Evolutionary conservation across 2,797 vertebrate species (phyloP).

Genomic region (Sus cebifrons): DNA sequence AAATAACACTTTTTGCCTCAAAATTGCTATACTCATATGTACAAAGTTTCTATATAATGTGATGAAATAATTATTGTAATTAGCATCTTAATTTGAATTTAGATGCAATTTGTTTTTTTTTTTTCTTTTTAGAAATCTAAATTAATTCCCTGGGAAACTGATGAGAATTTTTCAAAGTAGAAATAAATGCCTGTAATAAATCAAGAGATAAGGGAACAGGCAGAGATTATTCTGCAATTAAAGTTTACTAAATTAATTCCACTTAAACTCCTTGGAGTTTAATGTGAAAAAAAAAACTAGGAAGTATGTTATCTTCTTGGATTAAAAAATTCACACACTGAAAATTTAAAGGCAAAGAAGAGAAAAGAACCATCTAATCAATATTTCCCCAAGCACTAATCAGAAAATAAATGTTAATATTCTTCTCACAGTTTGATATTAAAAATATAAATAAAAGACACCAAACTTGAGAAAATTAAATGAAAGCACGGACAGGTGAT

Average conservation of each 20-base stretch:
- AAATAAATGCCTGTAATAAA: constrained; percentile 90
- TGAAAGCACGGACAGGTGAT: constrained; percentile 90
- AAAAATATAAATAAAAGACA: constrained; percentile 84
- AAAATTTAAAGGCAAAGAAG: constrained; percentile 76
- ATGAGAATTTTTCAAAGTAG: constrained; percentile 90
- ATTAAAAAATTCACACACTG: constrained; percentile 77
- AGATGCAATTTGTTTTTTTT: constrained; percentile 85
- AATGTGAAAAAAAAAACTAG: constrained; percentile 72
- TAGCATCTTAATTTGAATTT: constrained; percentile 90
- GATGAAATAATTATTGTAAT: constrained; percentile 91
- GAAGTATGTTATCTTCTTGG: constrained; percentile 72
- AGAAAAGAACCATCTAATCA: constrained; percentile 73
- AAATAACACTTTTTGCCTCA: constrained; percentile 78
- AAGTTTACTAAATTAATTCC: constrained; percentile 90
- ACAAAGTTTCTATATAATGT: constrained; percentile 89
- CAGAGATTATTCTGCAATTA: constrained; percentile 91
- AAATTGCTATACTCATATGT: constrained; percentile 84
- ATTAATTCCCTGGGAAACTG: constrained; percentile 91
- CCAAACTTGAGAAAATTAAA: constrained; percentile 83
- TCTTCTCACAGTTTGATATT: constrained; percentile 81
- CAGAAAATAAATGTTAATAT: constrained; percentile 79
- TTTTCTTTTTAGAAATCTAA: constrained; percentile 88
- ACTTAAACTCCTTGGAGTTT: constrained; percentile 88
- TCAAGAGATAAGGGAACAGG: constrained; percentile 90
- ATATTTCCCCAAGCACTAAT: constrained; percentile 82